A percentile compares a stretch with the other conserved stretches of the same genome.
These are phyloP conservation scores for Cydia strobilella DNA, from an alignment of 1,140 invertebrate genomes.

Conservation along the genomic window DNA sequence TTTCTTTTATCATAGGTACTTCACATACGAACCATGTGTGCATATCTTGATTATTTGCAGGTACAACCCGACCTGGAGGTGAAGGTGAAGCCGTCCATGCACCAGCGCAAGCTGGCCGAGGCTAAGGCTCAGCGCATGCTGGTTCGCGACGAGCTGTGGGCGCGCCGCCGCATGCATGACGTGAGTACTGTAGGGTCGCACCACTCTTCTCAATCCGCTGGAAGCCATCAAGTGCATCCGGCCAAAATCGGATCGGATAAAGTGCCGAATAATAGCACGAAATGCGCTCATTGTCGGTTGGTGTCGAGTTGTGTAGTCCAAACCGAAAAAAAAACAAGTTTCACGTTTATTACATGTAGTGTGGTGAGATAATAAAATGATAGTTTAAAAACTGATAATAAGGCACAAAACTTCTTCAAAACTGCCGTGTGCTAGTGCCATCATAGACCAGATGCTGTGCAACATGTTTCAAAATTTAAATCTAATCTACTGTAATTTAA, in stretches of 20 bases:
- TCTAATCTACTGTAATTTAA: not conserved
- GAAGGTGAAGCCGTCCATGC: conserved; percentile 95
- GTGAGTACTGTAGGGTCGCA: conserved; percentile 61
- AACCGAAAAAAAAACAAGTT: too few species aligned
- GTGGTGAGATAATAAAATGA: not conserved
- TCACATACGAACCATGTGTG: not conserved
- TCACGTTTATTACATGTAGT: not conserved
- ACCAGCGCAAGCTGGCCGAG: conserved; percentile 93
- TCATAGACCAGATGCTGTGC: too few species aligned
- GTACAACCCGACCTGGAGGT: conserved; percentile 94
- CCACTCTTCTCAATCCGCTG: too few species aligned
- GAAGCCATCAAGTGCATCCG: too few species aligned
- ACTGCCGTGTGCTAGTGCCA: not conserved
- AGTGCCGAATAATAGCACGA: too few species aligned
- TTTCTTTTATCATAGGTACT: not conserved
- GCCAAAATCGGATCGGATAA: too few species aligned
- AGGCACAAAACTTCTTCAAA: not conserved
- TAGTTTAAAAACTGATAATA: not conserved
- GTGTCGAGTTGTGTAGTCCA: too few species aligned
- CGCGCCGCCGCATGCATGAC: conserved; percentile 81
- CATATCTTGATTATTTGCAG: conserved; percentile 42
- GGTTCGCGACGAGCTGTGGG: conserved; percentile 84
- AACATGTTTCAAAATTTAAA: too few species aligned
- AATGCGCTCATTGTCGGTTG: too few species aligned
- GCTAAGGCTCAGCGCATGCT: conserved; percentile 91